Evolutionary conservation across 2,113 vertebrate genomes (phyloP), one percentile per base, ranked within the genome.

Genomic region (Cichladusa arquata): DNA sequence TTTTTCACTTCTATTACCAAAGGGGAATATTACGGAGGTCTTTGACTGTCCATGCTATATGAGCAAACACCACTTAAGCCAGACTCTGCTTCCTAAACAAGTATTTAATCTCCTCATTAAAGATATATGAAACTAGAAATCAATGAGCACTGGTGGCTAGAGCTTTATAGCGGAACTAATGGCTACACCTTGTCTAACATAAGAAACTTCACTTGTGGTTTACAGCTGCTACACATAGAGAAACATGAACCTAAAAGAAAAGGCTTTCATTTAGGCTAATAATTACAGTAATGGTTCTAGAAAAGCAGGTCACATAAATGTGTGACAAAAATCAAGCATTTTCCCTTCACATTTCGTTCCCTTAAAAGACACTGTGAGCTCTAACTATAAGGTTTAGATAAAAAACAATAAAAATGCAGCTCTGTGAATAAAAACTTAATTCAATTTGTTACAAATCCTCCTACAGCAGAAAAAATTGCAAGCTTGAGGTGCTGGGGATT

Each of bases 31-130:
- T 98, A 98, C 83, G 29, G 90, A 97, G 96, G 97, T 98, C 98
- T 98, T 98, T 98, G 97, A 94, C 81, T 94, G 97, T 98, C 96
- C 93, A 96, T 97, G 96, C 93, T 97, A 40, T 96, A 97, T 96
- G 93, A 98, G 97, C 98, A 98, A 98, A 98, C 97, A 97, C 97
- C 98, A 99, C 98, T 99, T 98, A 98, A 99, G 98, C 96, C 95
- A 97, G 97, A 94, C 97, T 98, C 97, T 98, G 98, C 98, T 99
- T 99, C 98, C 99, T 99, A 99, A 99, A 99, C 98, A 99, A 98
- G 98, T 98, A 99, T 99, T 99, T 99, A 99, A 99, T 99, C 98
- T 99, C 98, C 98, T 99, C 99, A 99, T 99, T 99, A 99, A 99
- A 99, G 98, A 99, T 99, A 99, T 98, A 99, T 99, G 99, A 99